Base-by-base conservation (phyloP, 1,140 invertebrate genomes). In the Drosophila nikananu region DNA sequence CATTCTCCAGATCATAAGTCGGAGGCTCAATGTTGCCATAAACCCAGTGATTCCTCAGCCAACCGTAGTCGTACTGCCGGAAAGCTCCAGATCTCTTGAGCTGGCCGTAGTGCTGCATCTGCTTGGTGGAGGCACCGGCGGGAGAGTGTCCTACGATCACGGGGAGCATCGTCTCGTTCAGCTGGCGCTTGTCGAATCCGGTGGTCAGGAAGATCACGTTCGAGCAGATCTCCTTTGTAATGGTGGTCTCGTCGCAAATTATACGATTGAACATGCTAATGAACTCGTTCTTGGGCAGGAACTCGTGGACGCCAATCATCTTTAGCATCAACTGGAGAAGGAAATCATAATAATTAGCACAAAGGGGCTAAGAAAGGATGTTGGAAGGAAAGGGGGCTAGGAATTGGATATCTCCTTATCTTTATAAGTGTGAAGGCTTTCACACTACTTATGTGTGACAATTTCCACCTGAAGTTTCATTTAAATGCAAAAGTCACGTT, bases 121-220 rank as follows among this genome's bases (percentile, higher is more conserved):
- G 97, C 80, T 96, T 95, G 49, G 95, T 95, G 0, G 97, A 96
- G 2, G 96, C 95, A 17, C 97, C 97, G 8, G 96, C 95, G 1
- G 98, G 97, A 19, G 94, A 94, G 82, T 98, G 97, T 1, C 95
- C 94, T 39, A 96, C 93, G 64, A 97, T 95, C 0, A 97, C 95
- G 0, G 96, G 95, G 2, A 97, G 78, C 86, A 96, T 95, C 0
- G 95, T 95, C 93, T 92, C 93, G 75, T 94, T 95, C 46, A 94
- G 91, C 93, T 95, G 94, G n/a, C 86, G 92, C 60, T 83, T 93
- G 72, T 94, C 94, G 48, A 94, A 95, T 57, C 95, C 95, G 77
- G 91, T 92, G 1, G 95, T 67, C 5, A 95, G 78, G 76, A 96
- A 96, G 3, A 96, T 72, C 2, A 94, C 74, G 74, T 95, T 95